phyloP scores from a whole-genome alignment of 2,113 vertebrate species.

The Hypanus sabinus region DNA sequence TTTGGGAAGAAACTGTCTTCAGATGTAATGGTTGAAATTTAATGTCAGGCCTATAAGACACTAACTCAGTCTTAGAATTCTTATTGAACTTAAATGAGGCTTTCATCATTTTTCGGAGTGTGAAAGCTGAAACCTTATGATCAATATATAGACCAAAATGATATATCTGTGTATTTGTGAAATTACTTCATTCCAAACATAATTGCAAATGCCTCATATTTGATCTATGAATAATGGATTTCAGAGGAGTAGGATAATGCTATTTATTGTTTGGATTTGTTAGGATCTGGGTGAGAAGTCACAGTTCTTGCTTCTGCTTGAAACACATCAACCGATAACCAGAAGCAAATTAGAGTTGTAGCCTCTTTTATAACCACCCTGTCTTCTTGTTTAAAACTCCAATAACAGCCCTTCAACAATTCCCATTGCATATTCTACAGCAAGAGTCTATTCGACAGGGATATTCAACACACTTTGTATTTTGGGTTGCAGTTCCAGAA shows the following conservation, averaged over 20 bases:
- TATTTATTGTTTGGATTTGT: not conserved
- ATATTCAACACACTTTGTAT: not conserved
- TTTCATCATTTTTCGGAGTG: not conserved
- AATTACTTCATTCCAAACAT: slow-evolving; percentile 3
- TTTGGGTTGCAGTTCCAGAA: not conserved
- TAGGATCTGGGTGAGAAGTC: not conserved
- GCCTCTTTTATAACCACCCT: not conserved
- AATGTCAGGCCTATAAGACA: not conserved
- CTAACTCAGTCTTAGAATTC: not conserved
- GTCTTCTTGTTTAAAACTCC: not conserved
- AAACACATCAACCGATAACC: not conserved
- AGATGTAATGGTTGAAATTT: not conserved
- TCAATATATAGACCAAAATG: not conserved
- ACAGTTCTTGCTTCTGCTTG: not conserved
- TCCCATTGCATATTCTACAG: not conserved
- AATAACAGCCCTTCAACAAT: not conserved
- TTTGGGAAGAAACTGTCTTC: not conserved
- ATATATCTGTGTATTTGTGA: not conserved
- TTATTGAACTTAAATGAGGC: not conserved
- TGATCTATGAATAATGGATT: not conserved
- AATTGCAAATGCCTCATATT: not conserved
- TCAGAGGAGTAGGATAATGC: not conserved
- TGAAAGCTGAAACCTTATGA: not conserved
- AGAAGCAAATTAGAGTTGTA: not conserved
- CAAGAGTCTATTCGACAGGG: too few relatives aligned